Evolutionary conservation across 2,888 invertebrate species (phyloP).

Genomic region (Stenichneumon culpator): DNA sequence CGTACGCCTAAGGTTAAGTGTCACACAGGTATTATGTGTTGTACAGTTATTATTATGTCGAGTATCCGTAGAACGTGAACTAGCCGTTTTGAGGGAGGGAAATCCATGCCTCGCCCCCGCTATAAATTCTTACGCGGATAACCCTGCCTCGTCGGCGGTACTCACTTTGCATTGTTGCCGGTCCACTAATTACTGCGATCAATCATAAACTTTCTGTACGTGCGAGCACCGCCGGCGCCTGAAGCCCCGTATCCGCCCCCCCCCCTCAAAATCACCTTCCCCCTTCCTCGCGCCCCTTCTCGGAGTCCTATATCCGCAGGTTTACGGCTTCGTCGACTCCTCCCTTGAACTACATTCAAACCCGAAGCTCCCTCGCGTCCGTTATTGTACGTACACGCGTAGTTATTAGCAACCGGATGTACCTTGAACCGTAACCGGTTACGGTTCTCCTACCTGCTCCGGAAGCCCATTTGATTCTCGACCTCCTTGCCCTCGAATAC

Average conservation of each 20-base stretch:
- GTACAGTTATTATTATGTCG: conserved; percentile 24
- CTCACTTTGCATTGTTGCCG: conserved; percentile 74
- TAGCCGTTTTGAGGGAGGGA: conserved; percentile 36
- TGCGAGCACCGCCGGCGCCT: conserved; percentile 47
- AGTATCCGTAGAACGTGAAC: conserved; percentile 56
- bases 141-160: conserved; percentile 69
- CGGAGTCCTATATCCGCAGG: conserved; percentile 37
- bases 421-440: conserved; percentile 58
- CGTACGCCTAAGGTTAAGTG: not conserved
- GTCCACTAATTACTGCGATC: conserved; percentile 73
- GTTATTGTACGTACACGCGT: conserved; percentile 68
- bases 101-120: conserved; percentile 60
- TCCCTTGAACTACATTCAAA: conserved; percentile 30
- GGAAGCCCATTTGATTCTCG: conserved; percentile 4
- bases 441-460: conserved; percentile 44
- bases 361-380: conserved; percentile 13
- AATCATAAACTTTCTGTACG: conserved; percentile 73
- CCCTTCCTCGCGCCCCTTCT: not conserved
- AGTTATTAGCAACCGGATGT: conserved; percentile 70
- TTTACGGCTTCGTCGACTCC: conserved; percentile 43
- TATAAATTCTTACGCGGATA: conserved; percentile 69
- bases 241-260: not conserved
- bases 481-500: conserved; percentile 14
- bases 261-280: not conserved
- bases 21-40: conserved; percentile 9